phyloP scores from a whole-genome alignment of 2,888 invertebrate genomes.

The Ophioninae sp. region DNA sequence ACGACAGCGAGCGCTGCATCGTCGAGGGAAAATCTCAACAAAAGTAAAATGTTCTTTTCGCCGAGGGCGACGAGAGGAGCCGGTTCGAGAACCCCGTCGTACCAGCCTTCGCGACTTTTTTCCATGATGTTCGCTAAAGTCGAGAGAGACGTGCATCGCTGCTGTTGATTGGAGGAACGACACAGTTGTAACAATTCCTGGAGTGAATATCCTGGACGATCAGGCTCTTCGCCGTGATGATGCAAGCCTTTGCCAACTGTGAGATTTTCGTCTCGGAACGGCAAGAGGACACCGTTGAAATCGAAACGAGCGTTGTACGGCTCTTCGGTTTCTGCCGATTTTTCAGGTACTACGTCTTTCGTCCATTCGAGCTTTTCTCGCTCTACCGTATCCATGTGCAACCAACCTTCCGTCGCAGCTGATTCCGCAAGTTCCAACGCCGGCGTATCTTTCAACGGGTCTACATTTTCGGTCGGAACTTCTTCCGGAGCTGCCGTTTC shows the following conservation, averaged over 20 bases:
- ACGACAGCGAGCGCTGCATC: conserved; percentile 89
- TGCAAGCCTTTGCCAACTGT: conserved; percentile 87
- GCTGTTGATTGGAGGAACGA: conserved; percentile 90
- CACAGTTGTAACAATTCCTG: conserved; percentile 93
- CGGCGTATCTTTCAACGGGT: conserved; percentile 67
- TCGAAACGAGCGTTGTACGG: conserved; percentile 92
- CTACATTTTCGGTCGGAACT: conserved; percentile 46
- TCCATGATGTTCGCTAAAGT: conserved; percentile 90
- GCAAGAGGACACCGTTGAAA: conserved; percentile 89
- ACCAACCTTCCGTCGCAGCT: conserved; percentile 87
- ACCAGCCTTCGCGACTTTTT: conserved; percentile 88
- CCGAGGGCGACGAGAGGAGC: conserved; percentile 83
- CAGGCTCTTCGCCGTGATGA: conserved; percentile 96
- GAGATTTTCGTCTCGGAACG: conserved; percentile 85
- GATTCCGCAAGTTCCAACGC: conserved; percentile 71
- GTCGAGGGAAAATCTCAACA: conserved; percentile 93
- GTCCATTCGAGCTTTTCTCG: conserved; percentile 95
- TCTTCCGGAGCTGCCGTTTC: conserved; percentile 7
- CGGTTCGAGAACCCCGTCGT: conserved; percentile 88
- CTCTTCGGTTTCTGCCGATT: conserved; percentile 82
- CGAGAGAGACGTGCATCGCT: conserved; percentile 90
- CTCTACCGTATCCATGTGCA: conserved; percentile 93
- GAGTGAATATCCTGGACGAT: conserved; percentile 94
- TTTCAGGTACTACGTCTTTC: conserved; percentile 84
- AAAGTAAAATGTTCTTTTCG: conserved; percentile 89